Base-by-base conservation (phyloP, 1,140 invertebrate species). In the Leptinotarsa defecta region DNA sequence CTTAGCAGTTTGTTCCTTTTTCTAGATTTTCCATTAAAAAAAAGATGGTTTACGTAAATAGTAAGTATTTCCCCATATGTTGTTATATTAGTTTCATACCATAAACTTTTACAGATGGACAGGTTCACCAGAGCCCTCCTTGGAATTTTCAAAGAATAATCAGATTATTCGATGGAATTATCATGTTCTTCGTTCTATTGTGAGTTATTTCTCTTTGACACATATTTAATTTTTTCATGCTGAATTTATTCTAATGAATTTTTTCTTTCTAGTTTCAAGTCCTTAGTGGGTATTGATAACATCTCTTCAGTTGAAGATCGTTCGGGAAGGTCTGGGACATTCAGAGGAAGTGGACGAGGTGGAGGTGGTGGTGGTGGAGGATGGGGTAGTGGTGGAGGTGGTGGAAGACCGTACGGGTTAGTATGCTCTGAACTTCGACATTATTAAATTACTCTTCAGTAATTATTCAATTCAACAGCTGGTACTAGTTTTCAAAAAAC, bases 101-200 rank as follows among this genome's bases (percentile, higher is more conserved):
- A 43, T n/a, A 62, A 17, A 62, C 67, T 70, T 75, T 82, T 83
- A 74, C 64, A 86, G 85, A 83, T 80, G 85, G 85, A 22, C 78
- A 78, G 62, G 79, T 86, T 8, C 68, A 70, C 13, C 57, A 84
- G 20, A 78, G 76, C 19, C 79, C 78, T 13, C 84, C 85, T 49
- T 82, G 82, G 74, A 79, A 79, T 75, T 72, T 85, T 13, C 77
- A 79, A 34, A 71, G 77, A 34, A 52, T 86, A 19, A 67, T 77
- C 3, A 77, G 80, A 48, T 74, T 83, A 3, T 82, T 86, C 74
- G 83, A 84, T 79, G 84, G 85, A n/a, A 61, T 79, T 17, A 71
- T 86, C 57, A 67, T 76, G 22, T 85, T 85, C 68, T 65, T 83
- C 3, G 79, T 82, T 43, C 79, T 80, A 71, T 86, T 86, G 85